phyloP scores from a whole-genome alignment of 2,888 invertebrate genomes.

The Amorpha juglandis region DNA sequence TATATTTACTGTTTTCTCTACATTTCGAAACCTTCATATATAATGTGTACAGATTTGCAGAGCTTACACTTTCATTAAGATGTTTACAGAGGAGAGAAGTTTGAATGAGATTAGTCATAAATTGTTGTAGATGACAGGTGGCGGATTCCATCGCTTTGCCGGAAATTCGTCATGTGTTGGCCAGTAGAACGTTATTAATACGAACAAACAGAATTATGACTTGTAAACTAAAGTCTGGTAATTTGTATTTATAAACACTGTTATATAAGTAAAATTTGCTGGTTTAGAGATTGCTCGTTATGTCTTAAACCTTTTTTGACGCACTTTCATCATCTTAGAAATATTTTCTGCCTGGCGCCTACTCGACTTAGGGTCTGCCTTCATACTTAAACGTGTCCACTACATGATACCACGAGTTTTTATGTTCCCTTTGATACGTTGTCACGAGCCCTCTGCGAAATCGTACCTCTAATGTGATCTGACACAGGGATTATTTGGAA shows the following conservation, averaged over 20 bases:
- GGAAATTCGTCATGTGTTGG: constrained; percentile 21
- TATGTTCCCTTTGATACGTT: too few species aligned
- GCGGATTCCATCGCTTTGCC: constrained; percentile 19
- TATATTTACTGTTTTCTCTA: not conserved
- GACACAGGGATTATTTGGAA: too few species aligned
- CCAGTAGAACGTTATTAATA: constrained; percentile 12
- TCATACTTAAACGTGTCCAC: too few species aligned
- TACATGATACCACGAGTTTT: too few species aligned
- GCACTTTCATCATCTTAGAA: too few species aligned
- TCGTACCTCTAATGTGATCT: too few species aligned
- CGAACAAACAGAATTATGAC: not conserved
- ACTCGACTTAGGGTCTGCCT: too few species aligned
- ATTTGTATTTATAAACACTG: not conserved
- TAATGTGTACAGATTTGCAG: not conserved
- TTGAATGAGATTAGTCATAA: constrained; percentile 24
- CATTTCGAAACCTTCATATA: too few species aligned
- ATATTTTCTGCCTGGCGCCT: too few species aligned
- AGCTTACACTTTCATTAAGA: constrained; percentile 18
- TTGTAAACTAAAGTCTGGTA: not conserved
- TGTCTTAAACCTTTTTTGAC: too few species aligned
- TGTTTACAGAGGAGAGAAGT: constrained; percentile 4
- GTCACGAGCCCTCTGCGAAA: too few species aligned
- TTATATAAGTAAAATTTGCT: not conserved
- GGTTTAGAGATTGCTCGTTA: too few species aligned
- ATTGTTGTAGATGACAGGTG: constrained; percentile 22